Evolutionary conservation across 2,113 vertebrate species (phyloP).

Genomic region (Forbesichthys papilliferus): DNA sequence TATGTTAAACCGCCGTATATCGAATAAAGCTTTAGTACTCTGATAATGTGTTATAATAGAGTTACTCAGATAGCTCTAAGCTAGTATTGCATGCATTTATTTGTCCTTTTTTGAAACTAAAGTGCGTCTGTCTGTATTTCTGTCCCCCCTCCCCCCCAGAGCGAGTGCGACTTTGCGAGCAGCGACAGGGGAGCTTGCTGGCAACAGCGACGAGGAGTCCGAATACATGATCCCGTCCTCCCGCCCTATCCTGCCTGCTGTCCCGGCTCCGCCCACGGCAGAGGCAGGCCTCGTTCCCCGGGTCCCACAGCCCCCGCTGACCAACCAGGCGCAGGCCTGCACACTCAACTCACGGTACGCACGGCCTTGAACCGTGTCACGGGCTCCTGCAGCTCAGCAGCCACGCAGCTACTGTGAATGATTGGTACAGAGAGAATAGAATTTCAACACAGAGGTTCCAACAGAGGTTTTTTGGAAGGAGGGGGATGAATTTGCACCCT

Average conservation of each 20-base stretch:
- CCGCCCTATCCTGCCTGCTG: conserved; percentile 78
- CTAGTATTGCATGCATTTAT: background rate
- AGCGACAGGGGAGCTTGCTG: conserved; percentile 75
- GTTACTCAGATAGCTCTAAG: too few relatives aligned
- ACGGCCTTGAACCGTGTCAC: background rate
- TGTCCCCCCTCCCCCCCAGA: conserved; percentile 66
- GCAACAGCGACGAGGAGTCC: conserved; percentile 85
- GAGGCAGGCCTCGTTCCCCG: conserved; percentile 56
- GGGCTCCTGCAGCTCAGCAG: background rate
- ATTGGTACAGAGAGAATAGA: background rate
- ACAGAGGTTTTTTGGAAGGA: too few relatives aligned
- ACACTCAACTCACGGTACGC: conserved; percentile 66
- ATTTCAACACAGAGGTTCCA: too few relatives aligned
- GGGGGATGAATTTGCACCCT: too few relatives aligned
- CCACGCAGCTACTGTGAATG: background rate
- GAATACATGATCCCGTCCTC: conserved; percentile 97
- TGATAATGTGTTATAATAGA: too few relatives aligned
- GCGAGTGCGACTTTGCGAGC: conserved; percentile 79
- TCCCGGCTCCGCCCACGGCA: conserved; percentile 29
- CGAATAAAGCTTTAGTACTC: too few relatives aligned
- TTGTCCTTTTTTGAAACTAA: background rate
- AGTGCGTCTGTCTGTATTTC: background rate
- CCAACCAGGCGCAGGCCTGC: conserved; percentile 64
- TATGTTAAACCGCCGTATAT: too few relatives aligned
- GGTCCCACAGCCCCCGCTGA: conserved; percentile 54